phyloP scores from a whole-genome alignment of 1,140 invertebrate genomes.

The Procambarus virginalis region DNA sequence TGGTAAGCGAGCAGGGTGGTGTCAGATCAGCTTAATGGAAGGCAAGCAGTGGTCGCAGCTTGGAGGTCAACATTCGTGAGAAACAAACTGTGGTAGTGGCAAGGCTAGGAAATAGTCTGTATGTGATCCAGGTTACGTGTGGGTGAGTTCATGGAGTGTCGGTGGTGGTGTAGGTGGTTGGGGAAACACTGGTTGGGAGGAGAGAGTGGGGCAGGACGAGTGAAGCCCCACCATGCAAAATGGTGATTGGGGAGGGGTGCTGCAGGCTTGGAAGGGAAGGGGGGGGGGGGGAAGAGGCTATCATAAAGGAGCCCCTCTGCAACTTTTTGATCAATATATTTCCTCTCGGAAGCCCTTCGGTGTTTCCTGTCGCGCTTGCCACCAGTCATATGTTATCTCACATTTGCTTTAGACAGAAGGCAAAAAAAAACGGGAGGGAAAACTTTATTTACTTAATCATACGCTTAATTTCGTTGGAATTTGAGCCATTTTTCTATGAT shows the following conservation, averaged over 20 bases:
- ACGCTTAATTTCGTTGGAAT: too few relatives aligned
- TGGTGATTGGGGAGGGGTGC: not conserved
- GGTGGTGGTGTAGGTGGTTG: not conserved
- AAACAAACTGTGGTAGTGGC: not conserved
- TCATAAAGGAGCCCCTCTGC: not conserved
- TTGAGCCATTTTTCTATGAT: too few relatives aligned
- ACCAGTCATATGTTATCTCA: constrained; percentile 25
- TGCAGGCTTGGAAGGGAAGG: not conserved
- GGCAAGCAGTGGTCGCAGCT: too few relatives aligned
- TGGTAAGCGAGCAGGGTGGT: too few relatives aligned
- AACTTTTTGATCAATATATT: constrained; percentile 39
- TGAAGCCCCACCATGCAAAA: not conserved
- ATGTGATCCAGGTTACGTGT: too few relatives aligned
- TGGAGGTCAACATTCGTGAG: too few relatives aligned
- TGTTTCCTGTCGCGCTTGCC: constrained; percentile 42
- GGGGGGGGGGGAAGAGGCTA: not conserved
- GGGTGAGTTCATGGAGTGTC: not conserved
- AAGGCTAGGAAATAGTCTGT: not conserved
- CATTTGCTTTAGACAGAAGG: not conserved
- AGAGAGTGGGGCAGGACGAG: not conserved
- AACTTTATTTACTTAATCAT: not conserved
- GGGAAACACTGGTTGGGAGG: too few relatives aligned
- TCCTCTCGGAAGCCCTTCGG: constrained; percentile 43
- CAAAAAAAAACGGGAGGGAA: not conserved
- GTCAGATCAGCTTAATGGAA: too few relatives aligned